Evolutionary conservation across 2,113 vertebrate genomes (phyloP).

Genomic region (Crotalus tigris): DNA sequence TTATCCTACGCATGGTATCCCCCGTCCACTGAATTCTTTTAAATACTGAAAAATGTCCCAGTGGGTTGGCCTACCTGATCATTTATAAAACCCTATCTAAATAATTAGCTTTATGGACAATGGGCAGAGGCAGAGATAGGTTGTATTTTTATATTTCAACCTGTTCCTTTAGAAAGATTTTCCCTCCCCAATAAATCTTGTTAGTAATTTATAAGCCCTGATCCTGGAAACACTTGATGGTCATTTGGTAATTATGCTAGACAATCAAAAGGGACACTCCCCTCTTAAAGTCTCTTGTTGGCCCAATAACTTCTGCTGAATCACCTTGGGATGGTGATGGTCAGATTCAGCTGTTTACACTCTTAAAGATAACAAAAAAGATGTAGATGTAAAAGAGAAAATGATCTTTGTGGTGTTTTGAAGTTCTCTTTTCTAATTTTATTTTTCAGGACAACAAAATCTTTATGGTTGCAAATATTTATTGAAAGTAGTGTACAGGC

Average conservation of each 20-base stretch:
- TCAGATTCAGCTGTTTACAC: slow-evolving; percentile 8
- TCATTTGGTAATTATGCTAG: neutral
- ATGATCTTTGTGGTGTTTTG: slow-evolving; percentile 3
- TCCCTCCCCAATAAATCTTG: neutral
- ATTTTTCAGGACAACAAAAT: neutral
- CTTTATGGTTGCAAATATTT: slow-evolving; percentile 43
- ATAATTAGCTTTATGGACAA: neutral
- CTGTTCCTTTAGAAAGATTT: neutral
- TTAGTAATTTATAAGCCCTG: neutral
- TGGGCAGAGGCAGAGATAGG: neutral
- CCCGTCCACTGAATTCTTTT: neutral
- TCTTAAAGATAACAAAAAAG: neutral
- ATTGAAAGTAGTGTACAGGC: slow-evolving; percentile 42
- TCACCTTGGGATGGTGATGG: too few relatives aligned
- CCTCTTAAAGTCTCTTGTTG: neutral
- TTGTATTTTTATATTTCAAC: slow-evolving; percentile 4
- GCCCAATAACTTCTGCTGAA: neutral
- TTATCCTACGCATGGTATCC: neutral
- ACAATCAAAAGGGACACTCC: slow-evolving; percentile 22
- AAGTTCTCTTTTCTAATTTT: neutral
- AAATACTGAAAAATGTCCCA: neutral
- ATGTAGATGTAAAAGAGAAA: neutral
- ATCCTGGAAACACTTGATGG: neutral
- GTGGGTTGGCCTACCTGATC: neutral
- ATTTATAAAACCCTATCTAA: neutral